Base-by-base conservation (phyloP, 2,113 vertebrate species). In the Pedetes capensis region DNA sequence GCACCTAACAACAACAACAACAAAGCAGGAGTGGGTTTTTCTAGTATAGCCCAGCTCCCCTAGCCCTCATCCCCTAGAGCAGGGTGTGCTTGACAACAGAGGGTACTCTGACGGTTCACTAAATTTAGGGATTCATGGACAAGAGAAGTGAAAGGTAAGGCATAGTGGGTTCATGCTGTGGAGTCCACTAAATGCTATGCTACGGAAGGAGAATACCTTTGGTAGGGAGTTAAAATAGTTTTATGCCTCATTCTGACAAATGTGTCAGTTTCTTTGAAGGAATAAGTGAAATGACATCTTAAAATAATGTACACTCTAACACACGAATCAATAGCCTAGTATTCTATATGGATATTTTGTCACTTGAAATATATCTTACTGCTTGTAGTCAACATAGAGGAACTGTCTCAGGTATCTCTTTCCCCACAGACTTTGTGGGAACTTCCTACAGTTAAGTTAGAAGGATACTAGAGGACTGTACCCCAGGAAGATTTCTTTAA, bases 191-290 rank as follows among this genome's bases (percentile, higher is more conserved):
- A 80, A 83, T n/a, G 25, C 27, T 63, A 81, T 34, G 37, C 23
- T 91, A 10, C 81, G 29, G 8, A 47, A 74, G 74, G 86, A 17
- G 66, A 76, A 44, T 34, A n/a, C 1, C 34, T 81, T 57, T 25
- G 59, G 13, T 37, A 81, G 44, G 51, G 71, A 74, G 34, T 57
- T 91, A 94, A 79, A 68, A 74, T 29, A 71, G 12, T 13, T 55
- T 84, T 64, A 69, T 94, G 13, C 32, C 68, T 95, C 82, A 93
- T 87, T 76, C 59, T 88, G 44, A 69, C 74, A 94, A 93, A 76
- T 23, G 29, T 18, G 27, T 72, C 75, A 66, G 27, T 57, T 94
- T 79, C 76, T 93, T 68, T 80, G 44, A 95, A 74, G 51, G 12
- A 92, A 92, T 88, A 78, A 86, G 75, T 39, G 39, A 91, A 95